phyloP scores from a whole-genome alignment of 1,140 invertebrate genomes.

The Calephelis virginiensis region DNA sequence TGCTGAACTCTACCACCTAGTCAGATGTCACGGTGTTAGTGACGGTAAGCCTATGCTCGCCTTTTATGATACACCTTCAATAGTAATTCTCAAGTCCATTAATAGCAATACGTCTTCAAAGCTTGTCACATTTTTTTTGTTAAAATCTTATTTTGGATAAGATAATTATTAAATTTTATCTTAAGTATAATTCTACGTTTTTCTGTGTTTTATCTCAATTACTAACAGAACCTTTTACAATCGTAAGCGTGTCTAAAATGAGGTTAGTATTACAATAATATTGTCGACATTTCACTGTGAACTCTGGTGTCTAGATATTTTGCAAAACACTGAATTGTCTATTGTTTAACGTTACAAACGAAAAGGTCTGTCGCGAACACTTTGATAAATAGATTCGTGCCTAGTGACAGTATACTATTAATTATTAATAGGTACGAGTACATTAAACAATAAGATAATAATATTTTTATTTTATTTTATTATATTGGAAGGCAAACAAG shows the following conservation, averaged over 20 bases:
- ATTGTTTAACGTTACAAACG: slow-evolving; percentile 35
- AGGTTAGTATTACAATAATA: slow-evolving; percentile 34
- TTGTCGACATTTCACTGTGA: slow-evolving; percentile 50
- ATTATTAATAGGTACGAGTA: slow-evolving; percentile 41
- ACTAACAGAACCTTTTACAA: slow-evolving; percentile 6
- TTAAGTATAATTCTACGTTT: background rate
- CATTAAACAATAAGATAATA: slow-evolving; percentile 23
- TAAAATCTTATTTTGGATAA: too few relatives aligned
- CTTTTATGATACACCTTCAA: too few relatives aligned
- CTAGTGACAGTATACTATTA: slow-evolving; percentile 51
- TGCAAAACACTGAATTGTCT: slow-evolving; percentile 57
- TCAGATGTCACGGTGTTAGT: too few relatives aligned
- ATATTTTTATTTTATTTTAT: background rate
- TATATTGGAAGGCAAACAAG: too few relatives aligned
- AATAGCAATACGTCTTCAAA: too few relatives aligned
- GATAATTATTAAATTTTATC: background rate
- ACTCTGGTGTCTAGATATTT: slow-evolving; percentile 50
- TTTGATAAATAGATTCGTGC: slow-evolving; percentile 56
- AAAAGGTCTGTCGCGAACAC: slow-evolving; percentile 33
- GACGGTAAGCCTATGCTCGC: too few relatives aligned
- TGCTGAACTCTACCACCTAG: too few relatives aligned
- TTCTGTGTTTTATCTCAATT: slow-evolving; percentile 4
- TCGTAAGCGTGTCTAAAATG: slow-evolving; percentile 24
- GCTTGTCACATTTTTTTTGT: too few relatives aligned
- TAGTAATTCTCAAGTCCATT: too few relatives aligned